Conservation (phyloP, 2,797 vertebrate genomes). For the Momotus momota region DNA sequence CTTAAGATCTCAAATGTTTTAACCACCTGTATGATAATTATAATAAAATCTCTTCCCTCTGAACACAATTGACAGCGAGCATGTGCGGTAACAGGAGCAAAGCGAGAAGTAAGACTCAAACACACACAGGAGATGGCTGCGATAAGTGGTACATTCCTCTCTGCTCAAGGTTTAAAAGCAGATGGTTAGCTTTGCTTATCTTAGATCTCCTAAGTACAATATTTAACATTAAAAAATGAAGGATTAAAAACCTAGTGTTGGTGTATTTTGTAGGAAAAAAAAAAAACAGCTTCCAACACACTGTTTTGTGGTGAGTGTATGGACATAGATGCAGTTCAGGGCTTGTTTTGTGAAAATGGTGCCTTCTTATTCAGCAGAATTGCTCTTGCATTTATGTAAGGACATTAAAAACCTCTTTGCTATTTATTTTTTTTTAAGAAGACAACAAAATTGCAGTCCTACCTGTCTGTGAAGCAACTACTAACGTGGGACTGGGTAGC, state of each 20-base stretch:
- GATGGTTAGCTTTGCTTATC: neutral
- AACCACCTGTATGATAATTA: neutral
- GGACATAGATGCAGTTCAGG: neutral
- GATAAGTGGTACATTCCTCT: neutral
- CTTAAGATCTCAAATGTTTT: neutral
- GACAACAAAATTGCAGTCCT: neutral
- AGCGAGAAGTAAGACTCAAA: neutral
- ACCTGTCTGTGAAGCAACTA: neutral
- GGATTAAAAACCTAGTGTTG: neutral
- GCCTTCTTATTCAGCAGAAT: neutral
- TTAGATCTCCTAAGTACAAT: neutral
- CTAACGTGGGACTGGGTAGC: neutral
- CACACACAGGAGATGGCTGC: neutral
- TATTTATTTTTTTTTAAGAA: neutral
- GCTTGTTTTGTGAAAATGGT: neutral
- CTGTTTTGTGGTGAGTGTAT: neutral
- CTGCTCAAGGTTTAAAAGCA: neutral
- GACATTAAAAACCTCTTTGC: neutral
- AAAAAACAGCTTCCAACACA: accelerated
- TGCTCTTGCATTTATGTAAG: neutral
- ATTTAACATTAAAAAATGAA: neutral
- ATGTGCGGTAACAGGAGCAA: neutral
- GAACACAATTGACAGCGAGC: neutral
- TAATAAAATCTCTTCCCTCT: neutral
- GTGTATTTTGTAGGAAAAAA: neutral